These are phyloP conservation scores for Drosophila takahashii DNA, from an alignment of 1,140 invertebrate genomes.

Conservation along the genomic window DNA sequence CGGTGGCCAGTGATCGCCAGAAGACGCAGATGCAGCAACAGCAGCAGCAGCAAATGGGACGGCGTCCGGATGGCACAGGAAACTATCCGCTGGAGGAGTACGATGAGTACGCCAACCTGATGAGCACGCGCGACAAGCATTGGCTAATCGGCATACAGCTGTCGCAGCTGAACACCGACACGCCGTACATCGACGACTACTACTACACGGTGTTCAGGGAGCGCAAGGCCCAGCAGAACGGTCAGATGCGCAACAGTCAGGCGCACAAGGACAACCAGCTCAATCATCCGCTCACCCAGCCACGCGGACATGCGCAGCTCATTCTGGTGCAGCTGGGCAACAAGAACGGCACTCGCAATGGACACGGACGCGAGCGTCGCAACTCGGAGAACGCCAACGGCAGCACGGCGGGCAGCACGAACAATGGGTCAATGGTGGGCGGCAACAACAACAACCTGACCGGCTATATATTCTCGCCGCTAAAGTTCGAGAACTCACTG, in stretches of 20 bases:
- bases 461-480: conserved; percentile 88
- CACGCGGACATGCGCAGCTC: conserved; percentile 84
- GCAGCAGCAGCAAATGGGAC: conserved; percentile 47
- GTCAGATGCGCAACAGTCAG: conserved; percentile 86
- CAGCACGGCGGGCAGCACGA: conserved; percentile 51
- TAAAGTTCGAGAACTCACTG: conserved; percentile 96
- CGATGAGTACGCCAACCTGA: conserved; percentile 95
- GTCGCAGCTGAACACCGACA: conserved; percentile 93
- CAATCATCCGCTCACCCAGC: conserved; percentile 86
- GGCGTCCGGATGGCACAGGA: conserved; percentile 65
- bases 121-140: conserved; percentile 96
- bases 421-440: conserved; percentile 82
- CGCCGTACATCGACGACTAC: conserved; percentile 94
- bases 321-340: conserved; percentile 81
- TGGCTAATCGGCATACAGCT: conserved; percentile 97
- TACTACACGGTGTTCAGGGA: conserved; percentile 92
- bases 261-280: conserved; percentile 87
- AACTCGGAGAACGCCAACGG: conserved; percentile 84
- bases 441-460: conserved; percentile 82
- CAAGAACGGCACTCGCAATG: conserved; percentile 83
- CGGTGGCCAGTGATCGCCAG: conserved; percentile 38
- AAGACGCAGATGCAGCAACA: conserved; percentile 50
- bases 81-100: conserved; percentile 78
- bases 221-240: conserved; percentile 86
- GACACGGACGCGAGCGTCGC: conserved; percentile 85